phyloP scores from a whole-genome alignment of 2,113 vertebrate genomes.

The Zapornia atra region DNA sequence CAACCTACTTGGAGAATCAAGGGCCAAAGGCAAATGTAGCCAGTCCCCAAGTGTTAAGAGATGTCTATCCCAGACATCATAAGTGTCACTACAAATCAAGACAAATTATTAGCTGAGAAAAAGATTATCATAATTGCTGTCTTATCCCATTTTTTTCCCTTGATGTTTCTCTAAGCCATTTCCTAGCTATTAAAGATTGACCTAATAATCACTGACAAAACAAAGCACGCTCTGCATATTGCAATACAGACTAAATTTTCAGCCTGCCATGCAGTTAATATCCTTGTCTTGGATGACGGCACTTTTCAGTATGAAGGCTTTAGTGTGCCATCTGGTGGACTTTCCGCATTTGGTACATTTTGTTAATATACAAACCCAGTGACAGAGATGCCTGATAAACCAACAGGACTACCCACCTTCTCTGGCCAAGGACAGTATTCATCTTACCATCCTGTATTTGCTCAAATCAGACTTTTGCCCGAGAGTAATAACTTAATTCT shows the following conservation, averaged over 20 bases:
- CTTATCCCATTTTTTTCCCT: not conserved
- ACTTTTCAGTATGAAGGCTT: conserved; percentile 19
- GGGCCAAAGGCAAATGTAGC: not conserved
- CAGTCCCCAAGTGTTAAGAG: not conserved
- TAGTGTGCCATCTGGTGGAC: conserved; percentile 70
- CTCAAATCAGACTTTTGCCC: not conserved
- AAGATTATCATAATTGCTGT: not conserved
- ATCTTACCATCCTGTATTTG: not conserved
- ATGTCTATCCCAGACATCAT: not conserved
- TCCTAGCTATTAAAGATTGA: not conserved
- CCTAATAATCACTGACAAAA: not conserved
- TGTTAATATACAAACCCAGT: not conserved
- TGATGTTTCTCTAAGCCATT: not conserved
- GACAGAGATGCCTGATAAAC: not conserved
- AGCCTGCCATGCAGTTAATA: not conserved
- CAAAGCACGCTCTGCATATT: not conserved
- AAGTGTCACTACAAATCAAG: not conserved
- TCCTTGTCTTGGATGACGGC: fast-evolving
- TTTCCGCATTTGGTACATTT: not conserved
- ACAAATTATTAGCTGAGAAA: not conserved
- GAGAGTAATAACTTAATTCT: not conserved
- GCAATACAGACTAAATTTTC: not conserved
- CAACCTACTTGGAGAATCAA: not conserved
- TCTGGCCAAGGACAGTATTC: not conserved
- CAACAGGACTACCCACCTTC: not conserved